Evolutionary conservation across 2,797 vertebrate genomes (phyloP).

Genomic region (Spinibarbus caldwelli): DNA sequence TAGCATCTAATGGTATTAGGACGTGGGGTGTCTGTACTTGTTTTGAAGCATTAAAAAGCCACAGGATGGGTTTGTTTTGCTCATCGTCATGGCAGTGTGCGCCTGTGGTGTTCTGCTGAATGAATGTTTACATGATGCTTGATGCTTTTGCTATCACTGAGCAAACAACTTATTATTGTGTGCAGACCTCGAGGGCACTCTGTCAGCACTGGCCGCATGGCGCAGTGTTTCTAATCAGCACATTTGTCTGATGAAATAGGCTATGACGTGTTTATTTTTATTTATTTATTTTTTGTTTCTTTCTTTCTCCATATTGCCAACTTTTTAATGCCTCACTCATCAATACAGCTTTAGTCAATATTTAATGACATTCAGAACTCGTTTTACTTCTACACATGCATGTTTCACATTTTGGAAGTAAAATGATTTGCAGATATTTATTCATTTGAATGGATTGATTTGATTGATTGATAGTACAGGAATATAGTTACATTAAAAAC

Average conservation of each 20-base stretch:
- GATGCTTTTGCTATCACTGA: neutral
- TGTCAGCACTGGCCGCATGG: neutral
- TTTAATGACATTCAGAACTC: neutral
- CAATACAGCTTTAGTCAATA: neutral
- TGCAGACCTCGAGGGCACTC: neutral
- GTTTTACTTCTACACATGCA: too few species aligned
- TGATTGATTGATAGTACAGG: neutral
- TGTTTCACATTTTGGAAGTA: too few species aligned
- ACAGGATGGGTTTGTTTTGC: constrained; percentile 9
- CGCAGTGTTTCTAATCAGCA: neutral
- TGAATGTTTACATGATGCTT: neutral
- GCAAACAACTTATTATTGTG: neutral
- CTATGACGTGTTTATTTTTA: neutral
- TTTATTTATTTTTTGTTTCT: neutral
- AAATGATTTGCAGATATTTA: neutral
- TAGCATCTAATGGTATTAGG: neutral
- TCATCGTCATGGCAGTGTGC: neutral
- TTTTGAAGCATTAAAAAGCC: neutral
- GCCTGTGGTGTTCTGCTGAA: neutral
- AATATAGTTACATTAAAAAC: neutral
- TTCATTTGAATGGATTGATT: neutral
- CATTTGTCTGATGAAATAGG: neutral
- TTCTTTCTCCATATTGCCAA: neutral
- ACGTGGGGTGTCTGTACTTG: neutral
- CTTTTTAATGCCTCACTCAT: neutral